Percentiles rank a stretch among this genome's conserved stretches.
Conservation (phyloP, 1,140 invertebrate genomes). For the Anthonomus grandis region DNA sequence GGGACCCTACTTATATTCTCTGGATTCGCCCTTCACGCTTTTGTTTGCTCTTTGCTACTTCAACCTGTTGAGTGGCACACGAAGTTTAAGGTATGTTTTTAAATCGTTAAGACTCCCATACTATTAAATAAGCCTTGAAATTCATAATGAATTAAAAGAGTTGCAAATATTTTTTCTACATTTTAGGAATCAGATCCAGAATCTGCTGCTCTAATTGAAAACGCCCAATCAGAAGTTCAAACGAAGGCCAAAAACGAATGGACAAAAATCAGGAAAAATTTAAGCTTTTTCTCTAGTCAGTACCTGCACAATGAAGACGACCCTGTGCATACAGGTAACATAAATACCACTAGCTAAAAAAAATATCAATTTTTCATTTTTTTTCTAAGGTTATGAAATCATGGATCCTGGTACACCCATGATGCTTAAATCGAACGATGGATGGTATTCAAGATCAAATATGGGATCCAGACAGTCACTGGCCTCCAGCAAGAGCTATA, state of each 20-base stretch:
- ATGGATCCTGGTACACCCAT: conserved; percentile 61
- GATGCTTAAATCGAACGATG: conserved; percentile 63
- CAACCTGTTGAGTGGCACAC: conserved; percentile 57
- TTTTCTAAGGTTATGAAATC: conserved; percentile 57
- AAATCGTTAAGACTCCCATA: neutral
- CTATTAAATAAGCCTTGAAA: too few relatives aligned
- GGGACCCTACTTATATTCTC: conserved; percentile 50
- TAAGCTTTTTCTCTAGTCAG: conserved; percentile 58
- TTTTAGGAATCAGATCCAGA: conserved; percentile 23
- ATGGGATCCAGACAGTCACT: conserved; percentile 50
- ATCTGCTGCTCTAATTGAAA: conserved; percentile 24
- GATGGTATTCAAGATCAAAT: conserved; percentile 57
- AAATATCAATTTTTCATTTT: neutral
- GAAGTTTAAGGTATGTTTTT: conserved; percentile 41
- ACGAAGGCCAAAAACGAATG: conserved; percentile 1
- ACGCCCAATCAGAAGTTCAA: conserved; percentile 5
- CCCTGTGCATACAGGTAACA: conserved; percentile 35
- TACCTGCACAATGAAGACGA: conserved; percentile 66
- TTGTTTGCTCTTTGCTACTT: conserved; percentile 48
- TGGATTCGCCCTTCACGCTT: conserved; percentile 47
- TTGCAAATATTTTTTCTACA: neutral
- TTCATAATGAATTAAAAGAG: neutral
- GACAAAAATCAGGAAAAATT: conserved; percentile 18
- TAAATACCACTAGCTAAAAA: neutral
- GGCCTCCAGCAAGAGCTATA: conserved; percentile 40